A percentile compares a stretch with the other conserved stretches of the same genome.
phyloP scores from a whole-genome alignment of 2,888 invertebrate genomes.

The Hydriomena furcata region DNA sequence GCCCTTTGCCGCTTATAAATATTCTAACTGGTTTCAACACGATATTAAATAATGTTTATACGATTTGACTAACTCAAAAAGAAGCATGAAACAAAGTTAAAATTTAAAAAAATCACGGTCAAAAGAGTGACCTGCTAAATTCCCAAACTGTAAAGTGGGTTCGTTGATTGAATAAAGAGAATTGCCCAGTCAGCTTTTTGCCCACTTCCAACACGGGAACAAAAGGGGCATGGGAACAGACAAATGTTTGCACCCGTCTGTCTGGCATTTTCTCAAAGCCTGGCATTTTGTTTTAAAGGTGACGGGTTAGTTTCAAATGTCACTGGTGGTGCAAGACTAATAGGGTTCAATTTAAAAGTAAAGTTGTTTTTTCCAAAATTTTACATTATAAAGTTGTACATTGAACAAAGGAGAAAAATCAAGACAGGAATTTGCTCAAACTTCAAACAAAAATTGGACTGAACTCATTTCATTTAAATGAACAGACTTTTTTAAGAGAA shows the following conservation, averaged over 20 bases:
- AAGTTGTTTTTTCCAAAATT: background rate
- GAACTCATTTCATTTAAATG: no score
- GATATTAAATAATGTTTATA: no score
- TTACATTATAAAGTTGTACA: background rate
- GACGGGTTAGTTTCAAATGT: slow-evolving; percentile 27
- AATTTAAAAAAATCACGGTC: slow-evolving; percentile 5
- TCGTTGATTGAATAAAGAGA: slow-evolving; percentile 37
- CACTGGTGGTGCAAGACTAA: slow-evolving; percentile 6
- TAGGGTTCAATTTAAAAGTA: slow-evolving; percentile 1
- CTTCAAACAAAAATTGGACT: no score
- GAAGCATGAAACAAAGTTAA: background rate
- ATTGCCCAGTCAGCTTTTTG: slow-evolving; percentile 43
- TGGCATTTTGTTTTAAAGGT: slow-evolving; percentile 47
- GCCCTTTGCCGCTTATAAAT: no score
- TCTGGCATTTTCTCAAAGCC: slow-evolving; percentile 52
- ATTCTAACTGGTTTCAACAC: no score
- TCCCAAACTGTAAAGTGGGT: slow-evolving; percentile 10
- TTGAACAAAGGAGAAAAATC: no score
- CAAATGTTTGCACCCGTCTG: slow-evolving; percentile 53
- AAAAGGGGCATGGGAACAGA: slow-evolving; percentile 37
- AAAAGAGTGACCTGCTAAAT: slow-evolving; percentile 11
- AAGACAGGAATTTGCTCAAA: no score
- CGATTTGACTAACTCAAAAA: no score
- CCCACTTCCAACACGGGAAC: slow-evolving; percentile 36
- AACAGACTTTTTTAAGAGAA: no score